Base-by-base conservation (phyloP, 2,888 invertebrate genomes). In the Euzetes globulus region DNA sequence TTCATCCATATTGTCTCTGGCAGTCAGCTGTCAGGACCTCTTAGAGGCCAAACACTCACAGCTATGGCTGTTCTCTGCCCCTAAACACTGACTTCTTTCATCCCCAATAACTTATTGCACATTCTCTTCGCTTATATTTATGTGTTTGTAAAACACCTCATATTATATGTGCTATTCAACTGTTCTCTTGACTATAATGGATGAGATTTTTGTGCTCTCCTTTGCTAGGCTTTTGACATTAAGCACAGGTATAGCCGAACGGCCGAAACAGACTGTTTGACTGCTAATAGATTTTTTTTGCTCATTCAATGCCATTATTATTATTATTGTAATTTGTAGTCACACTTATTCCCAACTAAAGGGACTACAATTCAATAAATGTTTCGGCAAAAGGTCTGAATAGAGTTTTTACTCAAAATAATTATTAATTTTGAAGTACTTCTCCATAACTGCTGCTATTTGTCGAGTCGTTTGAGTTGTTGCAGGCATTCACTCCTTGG, bases 1-100 rank as follows among this genome's bases (percentile, higher is more conserved):
- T 33, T 63, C 33, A 63, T 63, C 63, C 63, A 63, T 63, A 63
- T 63, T 63, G 63, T 63, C 63, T 63, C 15, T 63, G 63, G 33
- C 63, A 63, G 63, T 63, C 63, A 33, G 63, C 63, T 63, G 63
- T 63, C 63, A 63, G 63, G 63, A 63, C 63, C 37, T 63, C 63
- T 63, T 33, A 63, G 50, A 19, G 50, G 50, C 19, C 50, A 50
- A 50, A 50, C 19, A 50, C 50, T 50, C 50, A 41, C 9, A 41
- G 11, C 41, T 50, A 19, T 50, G 50, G 19, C 50, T 19, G 50
- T 50, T 19, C 19, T 50, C 2, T 50, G 50, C 50, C 19, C 41
- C 19, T 50, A 50, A 19, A 50, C 19, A 19, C 50, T 50, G 50
- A 50, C n/a, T 19, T 17, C 50, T 19, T 50, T 50, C 50, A 50